phyloP scores from a whole-genome alignment of 2,888 invertebrate genomes.

The Allolobophora icterica region DNA sequence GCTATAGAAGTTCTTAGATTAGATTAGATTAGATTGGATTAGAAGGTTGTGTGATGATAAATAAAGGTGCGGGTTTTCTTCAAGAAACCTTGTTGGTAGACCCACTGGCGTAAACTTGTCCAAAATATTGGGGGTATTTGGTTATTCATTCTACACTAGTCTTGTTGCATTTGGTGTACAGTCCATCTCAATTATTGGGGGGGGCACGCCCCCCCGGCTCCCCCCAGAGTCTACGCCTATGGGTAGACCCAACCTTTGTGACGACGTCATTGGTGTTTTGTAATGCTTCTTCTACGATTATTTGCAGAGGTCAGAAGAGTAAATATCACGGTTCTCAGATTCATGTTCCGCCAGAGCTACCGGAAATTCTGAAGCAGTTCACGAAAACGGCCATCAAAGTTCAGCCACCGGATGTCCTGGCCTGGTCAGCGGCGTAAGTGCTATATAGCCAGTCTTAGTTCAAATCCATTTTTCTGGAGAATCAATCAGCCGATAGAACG shows the following conservation, averaged over 20 bases:
- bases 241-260: no score
- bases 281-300: not conserved
- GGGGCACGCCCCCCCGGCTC: no score
- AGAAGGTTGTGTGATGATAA: not conserved
- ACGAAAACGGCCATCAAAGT: slow-evolving; percentile 90
- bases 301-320: slow-evolving; percentile 14
- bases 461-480: not conserved
- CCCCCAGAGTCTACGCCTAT: no score
- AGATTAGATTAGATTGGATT: not conserved
- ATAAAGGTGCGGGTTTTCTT: not conserved
- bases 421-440: slow-evolving; percentile 76
- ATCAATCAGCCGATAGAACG: not conserved
- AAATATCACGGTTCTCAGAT: slow-evolving; percentile 70
- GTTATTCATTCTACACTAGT: no score
- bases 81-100: not conserved
- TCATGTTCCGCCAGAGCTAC: slow-evolving; percentile 81
- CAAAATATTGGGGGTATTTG: no score
- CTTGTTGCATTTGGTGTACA: no score
- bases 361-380: slow-evolving; percentile 82
- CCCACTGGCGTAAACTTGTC: no score
- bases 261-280: not conserved
- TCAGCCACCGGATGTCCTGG: slow-evolving; percentile 83
- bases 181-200: no score
- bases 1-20: not conserved
- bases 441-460: not conserved